Conservation (phyloP, 2,797 vertebrate species). For the Phataginus tricuspis region DNA sequence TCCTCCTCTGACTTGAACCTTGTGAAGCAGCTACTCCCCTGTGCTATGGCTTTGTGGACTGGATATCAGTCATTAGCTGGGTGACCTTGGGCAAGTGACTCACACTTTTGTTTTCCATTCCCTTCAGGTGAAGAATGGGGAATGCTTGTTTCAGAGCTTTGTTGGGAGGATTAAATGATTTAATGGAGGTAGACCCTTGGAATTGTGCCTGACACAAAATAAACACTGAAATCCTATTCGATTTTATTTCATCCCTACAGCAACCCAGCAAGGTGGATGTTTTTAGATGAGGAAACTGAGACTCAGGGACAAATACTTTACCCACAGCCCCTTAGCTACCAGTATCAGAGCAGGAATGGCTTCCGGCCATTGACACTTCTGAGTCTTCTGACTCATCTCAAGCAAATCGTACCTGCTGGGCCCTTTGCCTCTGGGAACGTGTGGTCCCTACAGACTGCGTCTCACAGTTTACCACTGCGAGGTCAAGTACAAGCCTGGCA, state of each 20-base stretch:
- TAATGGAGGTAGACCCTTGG: slow-evolving; percentile 14
- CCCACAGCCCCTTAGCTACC: background rate
- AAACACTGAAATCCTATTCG: background rate
- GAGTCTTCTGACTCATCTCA: background rate
- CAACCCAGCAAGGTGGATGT: background rate
- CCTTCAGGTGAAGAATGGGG: background rate
- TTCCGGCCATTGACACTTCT: background rate
- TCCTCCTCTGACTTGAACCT: background rate
- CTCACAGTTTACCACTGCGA: background rate
- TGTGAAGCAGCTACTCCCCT: background rate
- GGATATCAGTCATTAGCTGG: background rate
- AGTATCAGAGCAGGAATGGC: background rate
- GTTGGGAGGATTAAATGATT: slow-evolving; percentile 6
- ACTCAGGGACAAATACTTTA: background rate
- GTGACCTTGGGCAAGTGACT: background rate
- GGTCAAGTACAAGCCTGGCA: background rate
- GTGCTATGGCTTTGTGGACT: background rate
- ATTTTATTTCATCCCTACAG: background rate
- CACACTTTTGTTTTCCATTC: background rate
- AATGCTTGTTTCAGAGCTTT: background rate
- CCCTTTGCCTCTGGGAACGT: background rate
- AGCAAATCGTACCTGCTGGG: background rate
- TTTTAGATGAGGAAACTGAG: slow-evolving; percentile 57
- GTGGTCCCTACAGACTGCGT: background rate
- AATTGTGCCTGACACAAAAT: background rate